Evolutionary conservation across 2,797 vertebrate genomes (phyloP), one percentile per base, ranked within the genome.

Genomic region (Lepilemur septentrionalis): DNA sequence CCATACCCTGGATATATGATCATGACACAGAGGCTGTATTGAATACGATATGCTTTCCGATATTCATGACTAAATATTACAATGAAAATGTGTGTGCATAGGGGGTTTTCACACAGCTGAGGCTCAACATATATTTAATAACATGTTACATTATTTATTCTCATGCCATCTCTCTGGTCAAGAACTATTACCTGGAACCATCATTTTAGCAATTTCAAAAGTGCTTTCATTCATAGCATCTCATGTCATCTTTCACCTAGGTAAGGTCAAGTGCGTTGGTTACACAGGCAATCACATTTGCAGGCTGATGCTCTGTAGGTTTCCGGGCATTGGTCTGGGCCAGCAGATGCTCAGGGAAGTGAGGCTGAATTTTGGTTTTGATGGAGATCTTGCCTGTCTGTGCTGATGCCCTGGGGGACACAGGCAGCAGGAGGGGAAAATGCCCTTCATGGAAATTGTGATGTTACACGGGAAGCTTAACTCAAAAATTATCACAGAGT

Each of bases 121-220:
- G 35, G 41, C 11, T 91, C 43, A n/a, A 7, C 20, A n/a, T 69
- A 17, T 28, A 57, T 48, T 79, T 80, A 94, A 76, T 76, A 59
- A 79, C 32, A 25, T 7, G 32, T 57, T 50, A 48, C 15, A 8
- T 91, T 89, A 65, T 75, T 70, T 57, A 89, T 32, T 81, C 23
- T 25, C 61, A 41, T 32, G 22, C 55, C 8, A 7, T 41, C 61
- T 82, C 38, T 89, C 41, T 38, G 73, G 43, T 72, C 48, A 89
- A 79, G 30, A 94, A 63, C 79, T 57, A 18, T 72, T 73, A 23
- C 13, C 30, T 73, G 28, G 50, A 92, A 82, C 11, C 15, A 73
- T 63, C 28, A 81, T 76, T 20, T 91, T 43, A 50, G 25, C 14
- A 69, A 81, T 92, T 85, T 41, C 13, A 38, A 52, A 91, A 95